These are phyloP conservation scores for Bettongia penicillata DNA, from an alignment of 2,113 vertebrate species.

Conservation along the genomic window DNA sequence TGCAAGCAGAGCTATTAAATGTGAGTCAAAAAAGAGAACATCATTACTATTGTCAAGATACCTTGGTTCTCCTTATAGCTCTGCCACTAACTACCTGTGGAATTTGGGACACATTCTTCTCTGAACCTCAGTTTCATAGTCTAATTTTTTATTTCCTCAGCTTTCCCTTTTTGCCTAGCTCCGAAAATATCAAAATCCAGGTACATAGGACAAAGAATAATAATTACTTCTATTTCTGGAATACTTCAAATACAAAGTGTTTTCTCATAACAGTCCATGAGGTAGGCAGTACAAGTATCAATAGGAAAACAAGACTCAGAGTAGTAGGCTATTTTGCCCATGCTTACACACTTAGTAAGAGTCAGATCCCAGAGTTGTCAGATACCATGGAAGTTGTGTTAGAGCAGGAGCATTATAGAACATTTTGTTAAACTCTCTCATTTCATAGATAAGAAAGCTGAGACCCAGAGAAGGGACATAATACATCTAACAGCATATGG, in stretches of 20 bases:
- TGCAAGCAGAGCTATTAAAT: neutral
- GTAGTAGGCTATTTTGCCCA: rapidly evolving
- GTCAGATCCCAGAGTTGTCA: neutral
- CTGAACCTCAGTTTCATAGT: neutral
- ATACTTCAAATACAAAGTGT: neutral
- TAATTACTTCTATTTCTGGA: neutral
- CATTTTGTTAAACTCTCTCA: neutral
- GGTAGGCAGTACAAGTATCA: neutral
- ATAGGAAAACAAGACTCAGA: neutral
- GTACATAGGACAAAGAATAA: neutral
- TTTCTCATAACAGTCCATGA: neutral
- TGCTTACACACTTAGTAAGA: neutral
- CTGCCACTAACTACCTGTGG: neutral
- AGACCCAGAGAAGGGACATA: neutral
- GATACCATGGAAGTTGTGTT: too few species aligned
- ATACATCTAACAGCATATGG: neutral
- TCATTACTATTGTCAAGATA: neutral
- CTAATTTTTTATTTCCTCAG: neutral
- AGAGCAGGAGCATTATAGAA: neutral
- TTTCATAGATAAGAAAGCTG: neutral
- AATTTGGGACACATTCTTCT: neutral
- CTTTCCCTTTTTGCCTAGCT: neutral
- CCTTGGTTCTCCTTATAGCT: neutral
- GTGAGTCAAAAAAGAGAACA: neutral
- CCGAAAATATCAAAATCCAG: neutral